phyloP scores from a whole-genome alignment of 2,888 invertebrate genomes.

The Saturnia pavonia region DNA sequence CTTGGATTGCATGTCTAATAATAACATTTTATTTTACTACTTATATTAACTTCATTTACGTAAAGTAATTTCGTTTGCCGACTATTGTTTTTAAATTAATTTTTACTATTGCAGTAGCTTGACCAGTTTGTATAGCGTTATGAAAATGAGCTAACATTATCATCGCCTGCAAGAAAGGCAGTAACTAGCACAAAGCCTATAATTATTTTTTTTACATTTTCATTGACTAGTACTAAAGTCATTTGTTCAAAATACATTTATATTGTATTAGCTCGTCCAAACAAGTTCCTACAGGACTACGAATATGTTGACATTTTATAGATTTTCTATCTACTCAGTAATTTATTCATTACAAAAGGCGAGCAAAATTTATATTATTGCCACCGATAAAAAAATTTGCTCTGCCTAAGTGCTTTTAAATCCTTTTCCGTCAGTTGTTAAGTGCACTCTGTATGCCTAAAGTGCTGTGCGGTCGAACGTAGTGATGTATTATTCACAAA shows the following conservation, averaged over 20 bases:
- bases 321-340: too few species aligned
- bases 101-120: neutral
- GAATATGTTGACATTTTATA: too few species aligned
- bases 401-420: neutral
- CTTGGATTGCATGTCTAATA: neutral
- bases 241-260: neutral
- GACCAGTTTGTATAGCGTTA: neutral
- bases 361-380: too few species aligned
- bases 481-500: conserved; percentile 7
- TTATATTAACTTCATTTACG: neutral
- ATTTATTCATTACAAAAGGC: too few species aligned
- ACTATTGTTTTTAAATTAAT: neutral
- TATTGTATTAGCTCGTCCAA: too few species aligned
- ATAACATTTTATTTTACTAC: neutral
- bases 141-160: neutral
- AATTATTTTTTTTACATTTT: neutral
- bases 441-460: conserved; percentile 1
- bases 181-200: neutral
- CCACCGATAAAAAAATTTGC: neutral
- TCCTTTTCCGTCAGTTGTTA: neutral
- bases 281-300: too few species aligned
- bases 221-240: neutral
- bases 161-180: neutral
- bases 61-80: neutral
- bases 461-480: conserved; percentile 3